A percentile compares a stretch with the other conserved stretches of the same genome.
These are phyloP conservation scores for Hyalella azteca DNA, from an alignment of 2,888 invertebrate genomes.

Conservation along the genomic window DNA sequence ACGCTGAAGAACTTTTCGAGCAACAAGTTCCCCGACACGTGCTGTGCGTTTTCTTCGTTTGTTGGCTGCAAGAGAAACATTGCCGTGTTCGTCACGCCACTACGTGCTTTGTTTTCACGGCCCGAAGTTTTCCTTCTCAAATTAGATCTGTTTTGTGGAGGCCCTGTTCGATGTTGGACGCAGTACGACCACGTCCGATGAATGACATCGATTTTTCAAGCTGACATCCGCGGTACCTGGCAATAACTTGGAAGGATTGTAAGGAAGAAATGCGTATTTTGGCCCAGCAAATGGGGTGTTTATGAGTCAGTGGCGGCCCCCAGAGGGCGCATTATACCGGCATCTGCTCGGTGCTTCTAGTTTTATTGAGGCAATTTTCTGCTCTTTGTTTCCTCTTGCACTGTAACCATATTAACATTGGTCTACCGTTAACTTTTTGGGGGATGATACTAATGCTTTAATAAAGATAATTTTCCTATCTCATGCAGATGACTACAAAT, in stretches of 20 bases:
- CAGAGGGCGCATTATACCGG: not conserved
- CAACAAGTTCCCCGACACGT: no score
- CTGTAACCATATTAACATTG: no score
- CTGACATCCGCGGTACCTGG: not conserved
- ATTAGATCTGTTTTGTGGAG: constrained; percentile 1
- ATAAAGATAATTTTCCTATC: no score
- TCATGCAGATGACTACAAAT: no score
- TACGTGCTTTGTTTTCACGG: not conserved
- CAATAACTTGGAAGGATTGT: not conserved
- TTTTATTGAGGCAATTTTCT: no score
- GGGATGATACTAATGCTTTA: no score
- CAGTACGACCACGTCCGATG: not conserved
- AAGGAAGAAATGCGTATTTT: not conserved
- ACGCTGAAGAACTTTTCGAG: no score
- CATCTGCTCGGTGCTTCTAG: not conserved
- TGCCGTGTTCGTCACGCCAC: no score
- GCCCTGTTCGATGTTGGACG: not conserved
- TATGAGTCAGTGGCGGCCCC: not conserved
- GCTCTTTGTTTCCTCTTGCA: no score
- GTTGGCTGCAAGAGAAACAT: no score
- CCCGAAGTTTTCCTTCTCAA: not conserved
- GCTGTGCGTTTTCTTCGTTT: no score
- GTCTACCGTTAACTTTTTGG: no score
- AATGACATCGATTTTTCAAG: constrained; percentile 16
- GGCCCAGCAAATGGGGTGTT: not conserved